phyloP scores from a whole-genome alignment of 1,140 invertebrate genomes.

The Sweltsa coloradensis region DNA sequence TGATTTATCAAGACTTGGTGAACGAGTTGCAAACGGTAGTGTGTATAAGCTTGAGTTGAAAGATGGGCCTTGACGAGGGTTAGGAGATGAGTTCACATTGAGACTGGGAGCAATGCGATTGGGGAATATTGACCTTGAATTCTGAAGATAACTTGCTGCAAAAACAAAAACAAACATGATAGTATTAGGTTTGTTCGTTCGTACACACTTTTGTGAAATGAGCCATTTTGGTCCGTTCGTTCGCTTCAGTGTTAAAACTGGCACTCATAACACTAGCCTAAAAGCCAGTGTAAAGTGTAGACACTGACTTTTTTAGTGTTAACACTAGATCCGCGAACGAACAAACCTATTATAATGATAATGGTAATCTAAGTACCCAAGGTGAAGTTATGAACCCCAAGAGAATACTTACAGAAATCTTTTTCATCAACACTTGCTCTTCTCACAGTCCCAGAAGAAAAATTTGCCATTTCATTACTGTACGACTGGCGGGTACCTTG shows the following conservation, averaged over 20 bases:
- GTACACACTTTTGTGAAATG: no score
- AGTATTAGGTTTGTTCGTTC: no score
- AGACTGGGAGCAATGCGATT: slow-evolving; percentile 22
- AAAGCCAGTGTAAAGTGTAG: no score
- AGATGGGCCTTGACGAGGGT: slow-evolving; percentile 36
- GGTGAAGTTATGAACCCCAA: no score
- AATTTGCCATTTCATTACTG: background rate
- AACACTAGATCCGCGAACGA: no score
- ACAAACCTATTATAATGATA: no score
- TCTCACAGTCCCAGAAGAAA: background rate
- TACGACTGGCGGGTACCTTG: slow-evolving; percentile 24
- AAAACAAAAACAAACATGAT: slow-evolving; percentile 14
- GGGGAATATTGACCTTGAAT: slow-evolving; percentile 28
- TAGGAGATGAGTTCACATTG: slow-evolving; percentile 29
- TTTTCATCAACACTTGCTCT: background rate
- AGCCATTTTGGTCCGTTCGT: no score
- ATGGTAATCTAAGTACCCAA: no score
- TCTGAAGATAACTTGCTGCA: slow-evolving; percentile 28
- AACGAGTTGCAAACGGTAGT: slow-evolving; percentile 33
- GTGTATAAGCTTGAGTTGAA: no score
- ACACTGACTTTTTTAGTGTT: no score
- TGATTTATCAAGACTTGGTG: slow-evolving; percentile 25
- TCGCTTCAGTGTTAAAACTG: no score
- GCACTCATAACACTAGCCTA: no score
- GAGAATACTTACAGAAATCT: background rate